Base-by-base conservation (phyloP, 2,888 invertebrate genomes). In the Chrysolina oricalcia region DNA sequence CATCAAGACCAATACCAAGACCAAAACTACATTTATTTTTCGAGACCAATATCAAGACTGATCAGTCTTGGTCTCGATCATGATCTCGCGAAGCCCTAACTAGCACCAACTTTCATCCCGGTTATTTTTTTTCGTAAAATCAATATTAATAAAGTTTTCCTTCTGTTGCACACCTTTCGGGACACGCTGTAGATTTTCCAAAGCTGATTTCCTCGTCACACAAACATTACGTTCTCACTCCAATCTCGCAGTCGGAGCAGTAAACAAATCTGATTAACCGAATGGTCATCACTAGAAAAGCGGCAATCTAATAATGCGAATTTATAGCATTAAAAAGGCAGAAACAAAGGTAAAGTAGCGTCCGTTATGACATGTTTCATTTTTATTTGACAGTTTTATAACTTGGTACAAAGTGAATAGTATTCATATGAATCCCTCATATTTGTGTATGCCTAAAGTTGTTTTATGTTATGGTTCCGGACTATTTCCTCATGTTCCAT, bases 351-450 rank as follows among this genome's bases (percentile, higher is more conserved):
- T 71, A 75, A 46, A 73, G 68, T 73, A 63, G 68, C 68, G 40
- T 68, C 62, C 70, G 70, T 19, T 66, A 27, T 53, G 63, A 23
- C 71, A 71, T 75, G 50, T 64, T 75, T 71, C 71, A 71, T 71
- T 71, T 75, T 75, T 68, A 72, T 75, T 75, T 75, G 74, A 75
- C 74, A 75, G 71, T 75, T 75, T 75, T 75, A 75, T 68, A 72
- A 75, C 71, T 72, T 64, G 17, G 48, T 72, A 68, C 67, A 74
- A 74, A 74, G 67, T 71, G 71, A 74, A 71, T 74, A 73, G 66
- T 65, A 46, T 71, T 43, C 59, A 59, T 68, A 63, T 65, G n/a
- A 41, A 40, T 23, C 53, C 53, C 68, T 50, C 46, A 67, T 72
- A 63, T 71, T 65, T 56, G 65, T 66, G 41, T 53, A 66, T 66